phyloP scores from a whole-genome alignment of 2,888 invertebrate species.

The Exephanes ischioxanthus region DNA sequence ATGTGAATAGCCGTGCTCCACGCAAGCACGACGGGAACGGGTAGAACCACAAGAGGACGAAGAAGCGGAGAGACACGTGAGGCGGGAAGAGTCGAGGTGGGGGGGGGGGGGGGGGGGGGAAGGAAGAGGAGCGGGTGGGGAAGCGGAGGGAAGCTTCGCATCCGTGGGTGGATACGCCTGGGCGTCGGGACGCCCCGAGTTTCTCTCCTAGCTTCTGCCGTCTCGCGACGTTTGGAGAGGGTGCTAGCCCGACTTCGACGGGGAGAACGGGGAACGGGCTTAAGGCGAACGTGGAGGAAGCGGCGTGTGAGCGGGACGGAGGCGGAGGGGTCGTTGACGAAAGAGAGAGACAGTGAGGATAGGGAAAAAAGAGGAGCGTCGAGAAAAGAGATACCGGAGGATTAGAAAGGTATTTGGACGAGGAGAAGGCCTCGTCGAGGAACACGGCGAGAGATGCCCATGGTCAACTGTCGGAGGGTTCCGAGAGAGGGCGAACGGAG shows the following conservation, averaged over 20 bases:
- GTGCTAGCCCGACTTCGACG: slow-evolving; percentile 36
- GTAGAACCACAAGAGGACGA: slow-evolving; percentile 46
- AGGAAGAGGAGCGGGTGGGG: slow-evolving; percentile 18
- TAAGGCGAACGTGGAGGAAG: slow-evolving; percentile 15
- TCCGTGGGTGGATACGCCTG: slow-evolving; percentile 58
- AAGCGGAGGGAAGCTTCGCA: slow-evolving; percentile 41
- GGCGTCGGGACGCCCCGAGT: slow-evolving; percentile 25
- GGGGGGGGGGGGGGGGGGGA: background rate
- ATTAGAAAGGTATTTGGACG: slow-evolving; percentile 68
- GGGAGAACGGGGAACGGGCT: slow-evolving; percentile 36
- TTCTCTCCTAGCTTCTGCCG: slow-evolving; percentile 19
- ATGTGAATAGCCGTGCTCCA: slow-evolving; percentile 42
- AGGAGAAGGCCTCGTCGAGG: slow-evolving; percentile 50
- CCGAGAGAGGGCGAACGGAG: slow-evolving; percentile 24
- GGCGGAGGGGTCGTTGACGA: slow-evolving; percentile 52
- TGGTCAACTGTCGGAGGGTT: slow-evolving; percentile 37
- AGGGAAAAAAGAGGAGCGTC: slow-evolving; percentile 68
- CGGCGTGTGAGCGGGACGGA: slow-evolving; percentile 25
- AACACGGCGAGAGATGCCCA: slow-evolving; percentile 21
- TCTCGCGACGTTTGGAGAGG: slow-evolving; percentile 39
- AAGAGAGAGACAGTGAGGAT: slow-evolving; percentile 46
- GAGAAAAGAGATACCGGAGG: slow-evolving; percentile 66
- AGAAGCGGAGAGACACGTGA: slow-evolving; percentile 49
- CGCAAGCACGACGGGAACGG: slow-evolving; percentile 39
- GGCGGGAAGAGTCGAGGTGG: slow-evolving; percentile 22